Evolutionary conservation across 1,140 invertebrate genomes (phyloP).

Genomic region (Pogonomyrmex barbatus): DNA sequence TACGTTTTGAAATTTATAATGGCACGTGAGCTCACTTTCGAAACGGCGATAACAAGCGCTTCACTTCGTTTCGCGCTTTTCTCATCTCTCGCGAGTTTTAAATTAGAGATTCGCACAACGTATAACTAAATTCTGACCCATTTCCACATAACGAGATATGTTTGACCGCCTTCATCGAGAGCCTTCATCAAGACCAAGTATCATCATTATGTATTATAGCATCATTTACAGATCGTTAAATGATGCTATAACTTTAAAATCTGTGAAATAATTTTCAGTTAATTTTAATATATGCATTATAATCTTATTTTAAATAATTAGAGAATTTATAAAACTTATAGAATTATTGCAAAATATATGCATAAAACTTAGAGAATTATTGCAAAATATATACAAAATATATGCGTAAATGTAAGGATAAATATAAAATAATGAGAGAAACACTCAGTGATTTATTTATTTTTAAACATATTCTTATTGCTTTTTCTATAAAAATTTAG

Average conservation of each 20-base stretch:
- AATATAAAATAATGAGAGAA: background rate
- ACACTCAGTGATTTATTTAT: background rate
- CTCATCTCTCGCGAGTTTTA: slow-evolving; percentile 9
- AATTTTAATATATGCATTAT: background rate
- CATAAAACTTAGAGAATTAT: too few relatives aligned
- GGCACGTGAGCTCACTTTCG: slow-evolving; percentile 14
- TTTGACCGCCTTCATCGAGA: background rate
- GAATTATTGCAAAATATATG: too few relatives aligned
- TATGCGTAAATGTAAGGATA: too few relatives aligned
- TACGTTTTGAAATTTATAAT: slow-evolving; percentile 47
- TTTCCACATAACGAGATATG: background rate
- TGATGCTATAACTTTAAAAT: background rate
- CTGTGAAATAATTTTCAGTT: background rate
- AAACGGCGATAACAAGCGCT: background rate
- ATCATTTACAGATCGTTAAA: too few relatives aligned
- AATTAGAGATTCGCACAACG: slow-evolving; percentile 10
- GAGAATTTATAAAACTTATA: too few relatives aligned
- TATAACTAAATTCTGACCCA: background rate
- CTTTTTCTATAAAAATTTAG: background rate
- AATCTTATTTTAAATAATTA: background rate
- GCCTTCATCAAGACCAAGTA: background rate
- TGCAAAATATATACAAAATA: too few relatives aligned
- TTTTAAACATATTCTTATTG: background rate
- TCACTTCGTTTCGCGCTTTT: slow-evolving; percentile 11
- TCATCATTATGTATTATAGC: background rate